Percentiles rank a stretch among this genome's conserved stretches.
phyloP scores from a whole-genome alignment of 2,113 vertebrate species.

The Sialia sialis region DNA sequence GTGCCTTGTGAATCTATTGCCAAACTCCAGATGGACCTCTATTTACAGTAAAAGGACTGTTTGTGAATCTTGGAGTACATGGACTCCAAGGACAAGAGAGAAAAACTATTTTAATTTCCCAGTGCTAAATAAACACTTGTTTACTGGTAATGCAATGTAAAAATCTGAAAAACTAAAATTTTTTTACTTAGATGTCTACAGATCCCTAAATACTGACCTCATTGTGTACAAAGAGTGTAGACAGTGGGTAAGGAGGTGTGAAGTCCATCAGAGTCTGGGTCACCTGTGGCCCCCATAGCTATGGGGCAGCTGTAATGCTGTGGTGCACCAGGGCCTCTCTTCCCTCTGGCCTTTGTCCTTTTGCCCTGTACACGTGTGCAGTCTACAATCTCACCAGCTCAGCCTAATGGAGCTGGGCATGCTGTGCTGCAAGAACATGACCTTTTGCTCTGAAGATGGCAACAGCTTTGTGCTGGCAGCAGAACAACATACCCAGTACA shows the following conservation, averaged over 20 bases:
- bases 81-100: not conserved
- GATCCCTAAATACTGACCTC: not conserved
- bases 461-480: conserved; percentile 52
- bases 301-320: not conserved
- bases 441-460: conserved; percentile 54
- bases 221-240: fast-evolving
- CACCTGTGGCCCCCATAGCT: fast-evolving
- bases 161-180: fast-evolving
- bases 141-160: not conserved
- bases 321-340: not conserved
- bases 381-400: not conserved
- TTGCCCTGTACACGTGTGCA: not conserved
- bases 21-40: not conserved
- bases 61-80: not conserved
- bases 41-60: not conserved
- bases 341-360: not conserved
- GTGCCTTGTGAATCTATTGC: not conserved
- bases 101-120: not conserved
- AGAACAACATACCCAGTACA: conserved; percentile 39
- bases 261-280: not conserved
- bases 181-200: not conserved
- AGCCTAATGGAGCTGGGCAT: not conserved
- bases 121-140: not conserved
- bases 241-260: not conserved
- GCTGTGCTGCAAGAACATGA: not conserved